These are phyloP conservation scores for Agapornis canus DNA, from an alignment of 2,797 vertebrate species.

Conservation along the genomic window DNA sequence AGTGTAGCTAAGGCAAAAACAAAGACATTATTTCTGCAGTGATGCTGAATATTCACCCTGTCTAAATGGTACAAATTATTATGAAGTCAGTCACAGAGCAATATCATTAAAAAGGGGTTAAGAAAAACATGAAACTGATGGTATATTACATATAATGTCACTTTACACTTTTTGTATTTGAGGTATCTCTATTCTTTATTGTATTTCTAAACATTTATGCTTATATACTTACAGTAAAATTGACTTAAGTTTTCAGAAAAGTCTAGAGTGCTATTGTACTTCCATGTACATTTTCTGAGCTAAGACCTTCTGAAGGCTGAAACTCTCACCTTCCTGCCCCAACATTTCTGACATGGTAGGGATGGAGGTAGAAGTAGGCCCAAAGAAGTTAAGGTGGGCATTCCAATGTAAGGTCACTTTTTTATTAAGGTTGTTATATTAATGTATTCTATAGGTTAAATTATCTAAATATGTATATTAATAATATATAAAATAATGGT, in stretches of 20 bases:
- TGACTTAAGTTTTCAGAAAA: background rate
- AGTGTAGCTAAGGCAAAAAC: background rate
- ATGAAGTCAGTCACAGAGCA: background rate
- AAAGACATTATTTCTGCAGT: background rate
- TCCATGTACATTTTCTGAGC: background rate
- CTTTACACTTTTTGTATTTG: background rate
- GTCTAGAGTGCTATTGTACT: background rate
- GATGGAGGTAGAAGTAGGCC: background rate
- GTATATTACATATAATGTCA: background rate
- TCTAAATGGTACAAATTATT: background rate
- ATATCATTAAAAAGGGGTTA: background rate
- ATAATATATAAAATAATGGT: background rate
- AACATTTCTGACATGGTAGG: background rate
- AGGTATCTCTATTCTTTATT: background rate
- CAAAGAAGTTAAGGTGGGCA: background rate
- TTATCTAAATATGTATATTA: background rate
- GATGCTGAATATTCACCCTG: background rate
- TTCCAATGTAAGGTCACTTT: background rate
- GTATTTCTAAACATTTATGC: background rate
- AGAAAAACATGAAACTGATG: background rate
- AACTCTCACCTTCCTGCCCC: background rate
- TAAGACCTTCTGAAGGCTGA: background rate
- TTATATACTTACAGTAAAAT: background rate
- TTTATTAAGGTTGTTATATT: background rate
- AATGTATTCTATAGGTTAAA: background rate